Evolutionary conservation across 1,140 invertebrate species (phyloP).

Genomic region (Ruditapes philippinarum): DNA sequence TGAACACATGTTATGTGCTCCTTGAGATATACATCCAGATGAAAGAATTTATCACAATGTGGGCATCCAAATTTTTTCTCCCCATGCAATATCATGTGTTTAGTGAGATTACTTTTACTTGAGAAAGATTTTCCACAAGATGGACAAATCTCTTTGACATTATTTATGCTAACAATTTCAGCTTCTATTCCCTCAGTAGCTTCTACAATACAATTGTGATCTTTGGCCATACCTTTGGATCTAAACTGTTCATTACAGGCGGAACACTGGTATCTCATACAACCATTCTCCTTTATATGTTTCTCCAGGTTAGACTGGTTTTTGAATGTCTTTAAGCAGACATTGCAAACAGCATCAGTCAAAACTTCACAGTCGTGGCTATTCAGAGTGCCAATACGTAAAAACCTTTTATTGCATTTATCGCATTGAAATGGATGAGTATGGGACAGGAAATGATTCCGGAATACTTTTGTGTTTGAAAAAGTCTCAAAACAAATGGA

Average conservation of each 20-base stretch:
- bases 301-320: conserved; percentile 39
- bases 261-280: conserved; percentile 70
- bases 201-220: conserved; percentile 17
- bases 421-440: conserved; percentile 86
- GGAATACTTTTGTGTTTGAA: conserved; percentile 76
- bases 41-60: conserved; percentile 87
- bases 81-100: conserved; percentile 85
- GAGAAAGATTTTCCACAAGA: conserved; percentile 82
- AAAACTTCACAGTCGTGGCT: conserved; percentile 79
- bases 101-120: conserved; percentile 85
- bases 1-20: conserved; percentile 87
- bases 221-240: background rate
- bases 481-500: conserved; percentile 78
- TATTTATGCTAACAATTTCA: background rate
- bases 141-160: conserved; percentile 74
- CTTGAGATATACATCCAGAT: conserved; percentile 86
- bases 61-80: conserved; percentile 87
- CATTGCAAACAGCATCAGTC: conserved; percentile 15
- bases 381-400: conserved; percentile 80
- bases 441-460: conserved; percentile 85
- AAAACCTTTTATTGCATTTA: conserved; percentile 83
- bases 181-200: conserved; percentile 57
- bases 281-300: conserved; percentile 63
- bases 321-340: conserved; percentile 59
- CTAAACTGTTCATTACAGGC: conserved; percentile 57